Evolutionary conservation across 2,113 vertebrate genomes (phyloP).

Genomic region (Edolisoma coerulescens): DNA sequence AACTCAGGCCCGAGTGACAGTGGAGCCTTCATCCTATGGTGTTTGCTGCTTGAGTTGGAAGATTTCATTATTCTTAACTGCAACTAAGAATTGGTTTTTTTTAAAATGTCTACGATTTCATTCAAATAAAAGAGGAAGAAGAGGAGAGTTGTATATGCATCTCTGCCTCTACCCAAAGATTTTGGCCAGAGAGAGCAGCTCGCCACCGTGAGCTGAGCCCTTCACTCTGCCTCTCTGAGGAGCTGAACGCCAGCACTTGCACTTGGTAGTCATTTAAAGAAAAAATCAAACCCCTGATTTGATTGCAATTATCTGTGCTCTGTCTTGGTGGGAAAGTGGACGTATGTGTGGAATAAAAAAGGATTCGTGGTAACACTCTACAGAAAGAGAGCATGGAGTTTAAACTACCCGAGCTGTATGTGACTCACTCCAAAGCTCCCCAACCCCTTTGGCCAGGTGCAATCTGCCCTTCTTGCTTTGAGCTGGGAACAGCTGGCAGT

Average conservation of each 20-base stretch:
- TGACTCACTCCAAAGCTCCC: not conserved
- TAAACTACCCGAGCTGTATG: not conserved
- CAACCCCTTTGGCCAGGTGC: accelerated
- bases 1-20: not conserved
- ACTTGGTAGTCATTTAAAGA: not conserved
- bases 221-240: not conserved
- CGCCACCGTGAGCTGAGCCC: not conserved
- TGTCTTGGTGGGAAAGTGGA: not conserved
- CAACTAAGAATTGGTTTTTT: not conserved
- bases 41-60: not conserved
- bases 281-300: not conserved
- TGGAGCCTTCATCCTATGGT: not conserved
- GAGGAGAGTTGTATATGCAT: not conserved
- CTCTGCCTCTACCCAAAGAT: not conserved
- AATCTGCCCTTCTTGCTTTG: not conserved
- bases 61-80: not conserved
- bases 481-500: not conserved
- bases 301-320: constrained; percentile 2
- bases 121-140: not conserved
- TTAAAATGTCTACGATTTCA: too few relatives aligned
- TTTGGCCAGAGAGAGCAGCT: not conserved
- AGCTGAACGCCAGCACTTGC: not conserved
- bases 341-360: not conserved
- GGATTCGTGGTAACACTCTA: not conserved
- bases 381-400: not conserved